Evolutionary conservation across 2,113 vertebrate species (phyloP).

Genomic region (Peucedramus taeniatus): DNA sequence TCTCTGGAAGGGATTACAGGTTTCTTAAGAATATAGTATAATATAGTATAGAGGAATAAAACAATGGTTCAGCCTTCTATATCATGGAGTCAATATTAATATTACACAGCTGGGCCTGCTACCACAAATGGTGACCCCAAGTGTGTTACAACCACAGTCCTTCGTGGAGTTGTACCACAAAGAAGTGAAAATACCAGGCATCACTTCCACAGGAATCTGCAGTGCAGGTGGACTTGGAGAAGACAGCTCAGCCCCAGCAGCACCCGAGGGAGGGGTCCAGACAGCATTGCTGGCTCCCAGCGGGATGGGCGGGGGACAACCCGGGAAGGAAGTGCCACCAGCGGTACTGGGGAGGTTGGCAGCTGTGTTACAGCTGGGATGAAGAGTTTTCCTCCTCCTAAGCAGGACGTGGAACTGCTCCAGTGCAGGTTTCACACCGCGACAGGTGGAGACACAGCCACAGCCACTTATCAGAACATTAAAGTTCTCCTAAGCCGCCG

Average conservation of each 20-base stretch:
- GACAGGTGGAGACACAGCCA: background rate
- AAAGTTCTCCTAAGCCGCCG: constrained; percentile 48
- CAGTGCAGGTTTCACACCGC: background rate
- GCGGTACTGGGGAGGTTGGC: background rate
- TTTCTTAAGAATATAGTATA: too few relatives aligned
- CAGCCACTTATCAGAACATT: constrained; percentile 40
- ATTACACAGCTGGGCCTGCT: too few relatives aligned
- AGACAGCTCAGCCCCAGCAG: background rate
- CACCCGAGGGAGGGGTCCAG: accelerated
- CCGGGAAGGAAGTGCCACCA: background rate
- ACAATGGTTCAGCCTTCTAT: too few relatives aligned
- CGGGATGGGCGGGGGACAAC: accelerated
- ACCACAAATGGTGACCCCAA: too few relatives aligned
- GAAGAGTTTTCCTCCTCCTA: background rate
- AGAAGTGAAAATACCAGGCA: background rate
- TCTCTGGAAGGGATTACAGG: too few relatives aligned
- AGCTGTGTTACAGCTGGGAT: background rate
- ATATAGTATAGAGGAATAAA: too few relatives aligned
- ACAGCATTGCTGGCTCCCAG: background rate
- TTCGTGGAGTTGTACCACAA: too few relatives aligned
- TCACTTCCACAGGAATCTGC: background rate
- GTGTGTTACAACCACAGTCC: too few relatives aligned
- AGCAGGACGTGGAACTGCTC: background rate
- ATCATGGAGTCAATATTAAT: too few relatives aligned
- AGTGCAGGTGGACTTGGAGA: background rate